Evolutionary conservation across 2,888 invertebrate genomes (phyloP).

Genomic region (Erynnis tages): DNA sequence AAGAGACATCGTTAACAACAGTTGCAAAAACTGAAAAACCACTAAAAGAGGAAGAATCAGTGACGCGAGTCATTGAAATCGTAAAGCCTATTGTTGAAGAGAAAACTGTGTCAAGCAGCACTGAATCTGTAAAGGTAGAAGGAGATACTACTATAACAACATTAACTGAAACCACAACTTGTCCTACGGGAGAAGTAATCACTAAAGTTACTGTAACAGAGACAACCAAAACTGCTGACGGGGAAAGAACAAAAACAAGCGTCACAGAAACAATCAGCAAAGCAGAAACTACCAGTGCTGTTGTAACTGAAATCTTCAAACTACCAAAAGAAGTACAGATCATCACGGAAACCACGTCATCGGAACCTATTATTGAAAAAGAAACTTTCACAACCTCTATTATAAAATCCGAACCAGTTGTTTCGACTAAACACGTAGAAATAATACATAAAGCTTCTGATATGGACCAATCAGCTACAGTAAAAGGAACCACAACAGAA

Average conservation of each 20-base stretch:
- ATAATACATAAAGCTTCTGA: slow-evolving; percentile 36
- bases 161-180: slow-evolving; percentile 28
- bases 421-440: slow-evolving; percentile 9
- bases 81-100: slow-evolving; percentile 23
- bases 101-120: slow-evolving; percentile 24
- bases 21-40: slow-evolving; percentile 2
- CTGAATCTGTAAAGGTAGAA: slow-evolving; percentile 27
- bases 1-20: slow-evolving; percentile 15
- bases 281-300: slow-evolving; percentile 15
- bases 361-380: slow-evolving; percentile 14
- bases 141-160: slow-evolving; percentile 33
- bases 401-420: slow-evolving; percentile 10
- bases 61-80: slow-evolving; percentile 12
- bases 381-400: slow-evolving; percentile 37
- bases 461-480: slow-evolving; percentile 42
- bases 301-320: slow-evolving; percentile 18
- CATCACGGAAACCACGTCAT: slow-evolving; percentile 16
- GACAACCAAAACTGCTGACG: slow-evolving; percentile 29
- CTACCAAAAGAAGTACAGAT: slow-evolving; percentile 27
- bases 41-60: slow-evolving; percentile 12
- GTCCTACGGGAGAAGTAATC: slow-evolving; percentile 33
- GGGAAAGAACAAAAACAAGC: slow-evolving; percentile 30
- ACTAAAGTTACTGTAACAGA: slow-evolving; percentile 32
- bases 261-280: slow-evolving; percentile 32
- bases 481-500: slow-evolving; percentile 38